These are phyloP conservation scores for Lophius piscatorius DNA, from an alignment of 2,113 vertebrate genomes.

Conservation along the genomic window DNA sequence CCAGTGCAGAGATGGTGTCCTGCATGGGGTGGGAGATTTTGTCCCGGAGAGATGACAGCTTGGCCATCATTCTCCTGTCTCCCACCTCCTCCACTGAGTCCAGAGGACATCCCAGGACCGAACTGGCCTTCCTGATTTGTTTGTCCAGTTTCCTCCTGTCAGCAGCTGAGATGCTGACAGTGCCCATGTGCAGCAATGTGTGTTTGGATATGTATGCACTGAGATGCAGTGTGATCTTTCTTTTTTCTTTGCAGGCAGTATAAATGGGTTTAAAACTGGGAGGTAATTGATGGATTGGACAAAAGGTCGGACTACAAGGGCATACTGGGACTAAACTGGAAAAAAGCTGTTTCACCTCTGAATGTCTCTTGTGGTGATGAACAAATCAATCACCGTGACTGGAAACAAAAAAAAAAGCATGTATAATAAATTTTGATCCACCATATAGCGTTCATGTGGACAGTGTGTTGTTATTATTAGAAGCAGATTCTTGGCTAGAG, in stretches of 20 bases:
- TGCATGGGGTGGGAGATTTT: too few relatives aligned
- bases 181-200: neutral
- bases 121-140: too few relatives aligned
- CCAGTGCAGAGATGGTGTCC: too few relatives aligned
- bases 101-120: too few relatives aligned
- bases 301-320: constrained; percentile 67
- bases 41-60: too few relatives aligned
- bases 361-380: constrained; percentile 57
- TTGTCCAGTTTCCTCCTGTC: too few relatives aligned
- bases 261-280: constrained; percentile 53
- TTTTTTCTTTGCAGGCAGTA: constrained; percentile 29
- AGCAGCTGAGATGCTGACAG: too few relatives aligned
- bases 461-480: constrained; percentile 12
- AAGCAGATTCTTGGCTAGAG: neutral
- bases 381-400: constrained; percentile 67
- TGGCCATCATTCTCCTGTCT: too few relatives aligned
- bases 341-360: constrained; percentile 57
- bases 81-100: too few relatives aligned
- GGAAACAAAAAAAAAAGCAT: constrained; percentile 35
- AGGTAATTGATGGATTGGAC: constrained; percentile 68
- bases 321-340: constrained; percentile 51
- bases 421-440: constrained; percentile 36
- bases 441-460: constrained; percentile 11
- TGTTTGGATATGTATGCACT: constrained; percentile 16
- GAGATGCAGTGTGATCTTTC: constrained; percentile 1